These are phyloP conservation scores for Kobus ellipsiprymnus DNA, from an alignment of 2,113 vertebrate species.

Conservation along the genomic window DNA sequence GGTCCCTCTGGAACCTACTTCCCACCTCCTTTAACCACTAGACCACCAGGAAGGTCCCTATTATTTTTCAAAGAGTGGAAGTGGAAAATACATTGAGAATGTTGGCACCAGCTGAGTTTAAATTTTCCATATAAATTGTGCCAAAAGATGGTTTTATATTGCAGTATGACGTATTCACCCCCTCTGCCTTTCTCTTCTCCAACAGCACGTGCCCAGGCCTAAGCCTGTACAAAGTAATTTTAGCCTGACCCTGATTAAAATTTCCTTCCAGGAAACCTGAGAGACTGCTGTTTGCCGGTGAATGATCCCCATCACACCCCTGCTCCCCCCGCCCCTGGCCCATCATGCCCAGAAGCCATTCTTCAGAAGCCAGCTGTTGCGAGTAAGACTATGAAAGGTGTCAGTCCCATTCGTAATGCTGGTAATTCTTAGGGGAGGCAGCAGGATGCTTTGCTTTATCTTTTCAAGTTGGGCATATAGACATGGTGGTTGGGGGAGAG, in stretches of 20 bases:
- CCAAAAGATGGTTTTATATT: not conserved
- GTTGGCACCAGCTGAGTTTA: not conserved
- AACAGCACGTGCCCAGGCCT: not conserved
- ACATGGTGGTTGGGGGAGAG: not conserved
- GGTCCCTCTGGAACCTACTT: not conserved
- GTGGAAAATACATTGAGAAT: not conserved
- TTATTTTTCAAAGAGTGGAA: not conserved
- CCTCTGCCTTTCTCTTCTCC: not conserved
- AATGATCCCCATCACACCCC: not conserved
- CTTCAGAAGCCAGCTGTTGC: conserved; percentile 53
- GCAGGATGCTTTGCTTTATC: not conserved
- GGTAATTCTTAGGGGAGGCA: not conserved
- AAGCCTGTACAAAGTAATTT: not conserved
- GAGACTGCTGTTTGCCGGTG: conserved; percentile 49
- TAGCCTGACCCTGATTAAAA: not conserved
- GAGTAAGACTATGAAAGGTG: conserved; percentile 45
- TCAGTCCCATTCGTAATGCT: not conserved
- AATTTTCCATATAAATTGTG: not conserved
- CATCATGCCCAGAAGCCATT: conserved; percentile 29
- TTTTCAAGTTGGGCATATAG: not conserved
- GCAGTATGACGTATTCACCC: accelerated
- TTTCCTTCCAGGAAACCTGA: not conserved
- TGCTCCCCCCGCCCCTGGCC: not conserved
- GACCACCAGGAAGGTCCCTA: not conserved
- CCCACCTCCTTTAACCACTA: not conserved